Evolutionary conservation across 2,888 invertebrate species (phyloP).

Genomic region (Dynastes grantii): DNA sequence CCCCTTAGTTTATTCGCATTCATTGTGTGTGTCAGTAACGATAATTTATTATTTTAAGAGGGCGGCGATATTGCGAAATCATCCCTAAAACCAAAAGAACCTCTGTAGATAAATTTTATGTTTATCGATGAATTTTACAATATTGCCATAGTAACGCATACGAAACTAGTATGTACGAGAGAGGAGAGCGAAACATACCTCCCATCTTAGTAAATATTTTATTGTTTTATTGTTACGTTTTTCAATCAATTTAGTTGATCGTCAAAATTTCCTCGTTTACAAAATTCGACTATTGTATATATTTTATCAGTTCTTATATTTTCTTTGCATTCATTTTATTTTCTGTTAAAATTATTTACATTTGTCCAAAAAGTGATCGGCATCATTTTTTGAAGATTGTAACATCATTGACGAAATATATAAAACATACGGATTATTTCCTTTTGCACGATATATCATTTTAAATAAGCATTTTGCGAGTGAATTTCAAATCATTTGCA

Average conservation of each 20-base stretch:
- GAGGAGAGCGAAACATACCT: slow-evolving; percentile 7
- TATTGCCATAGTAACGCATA: slow-evolving; percentile 33
- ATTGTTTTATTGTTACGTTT: slow-evolving; percentile 50
- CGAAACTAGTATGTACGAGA: slow-evolving; percentile 4
- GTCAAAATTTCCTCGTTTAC: slow-evolving; percentile 31
- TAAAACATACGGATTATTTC: slow-evolving; percentile 32
- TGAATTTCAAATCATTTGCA: background rate
- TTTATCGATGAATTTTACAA: slow-evolving; percentile 26
- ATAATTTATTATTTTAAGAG: slow-evolving; percentile 48
- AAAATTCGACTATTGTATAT: slow-evolving; percentile 40
- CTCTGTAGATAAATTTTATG: slow-evolving; percentile 42
- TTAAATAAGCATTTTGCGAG: slow-evolving; percentile 5
- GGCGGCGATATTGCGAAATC: slow-evolving; percentile 29
- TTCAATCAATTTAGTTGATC: slow-evolving; percentile 26
- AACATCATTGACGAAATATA: slow-evolving; percentile 22
- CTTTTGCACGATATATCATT: background rate
- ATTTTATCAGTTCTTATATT: slow-evolving; percentile 3
- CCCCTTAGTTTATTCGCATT: slow-evolving; percentile 48
- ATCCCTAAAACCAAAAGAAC: background rate
- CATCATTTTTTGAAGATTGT: slow-evolving; percentile 14
- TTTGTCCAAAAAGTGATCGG: slow-evolving; percentile 21
- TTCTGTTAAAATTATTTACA: slow-evolving; percentile 45
- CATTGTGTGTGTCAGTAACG: slow-evolving; percentile 43
- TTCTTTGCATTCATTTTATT: slow-evolving; percentile 25
- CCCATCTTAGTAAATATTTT: slow-evolving; percentile 43